A percentile compares a stretch with the other conserved stretches of the same genome.
Conservation (phyloP, 1,140 invertebrate genomes). For the Drosophila baimaii region DNA sequence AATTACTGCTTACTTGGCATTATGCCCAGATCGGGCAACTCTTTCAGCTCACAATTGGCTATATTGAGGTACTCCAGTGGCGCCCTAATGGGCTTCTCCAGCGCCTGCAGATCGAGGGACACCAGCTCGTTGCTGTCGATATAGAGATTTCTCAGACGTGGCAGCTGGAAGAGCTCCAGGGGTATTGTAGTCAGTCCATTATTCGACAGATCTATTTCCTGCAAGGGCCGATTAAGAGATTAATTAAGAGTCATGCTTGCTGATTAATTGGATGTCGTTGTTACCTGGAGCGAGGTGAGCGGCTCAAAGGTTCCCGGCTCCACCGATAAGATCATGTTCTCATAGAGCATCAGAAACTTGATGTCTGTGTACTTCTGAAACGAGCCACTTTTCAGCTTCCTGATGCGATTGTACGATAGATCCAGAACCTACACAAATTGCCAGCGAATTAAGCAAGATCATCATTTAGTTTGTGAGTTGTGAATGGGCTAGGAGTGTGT, state of each 20-base stretch:
- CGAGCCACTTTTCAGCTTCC: slow-evolving; percentile 85
- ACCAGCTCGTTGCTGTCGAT: slow-evolving; percentile 86
- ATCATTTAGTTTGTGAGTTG: slow-evolving; percentile 33
- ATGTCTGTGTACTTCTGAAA: slow-evolving; percentile 86
- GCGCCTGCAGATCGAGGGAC: slow-evolving; percentile 78
- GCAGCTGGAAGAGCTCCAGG: slow-evolving; percentile 86
- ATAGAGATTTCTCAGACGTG: slow-evolving; percentile 86
- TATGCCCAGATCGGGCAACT: slow-evolving; percentile 85
- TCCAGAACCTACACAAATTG: slow-evolving; percentile 86
- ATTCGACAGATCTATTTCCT: slow-evolving; percentile 86
- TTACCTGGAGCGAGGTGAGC: slow-evolving; percentile 85
- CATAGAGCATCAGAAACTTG: slow-evolving; percentile 86
- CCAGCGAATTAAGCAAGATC: slow-evolving; percentile 37
- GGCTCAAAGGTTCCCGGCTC: slow-evolving; percentile 86
- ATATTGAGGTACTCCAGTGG: slow-evolving; percentile 86
- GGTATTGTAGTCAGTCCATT: slow-evolving; percentile 86
- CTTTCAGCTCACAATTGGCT: slow-evolving; percentile 85
- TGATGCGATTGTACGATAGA: slow-evolving; percentile 87
- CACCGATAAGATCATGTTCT: slow-evolving; percentile 87
- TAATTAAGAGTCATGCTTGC: slow-evolving; percentile 17
- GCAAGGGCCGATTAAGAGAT: slow-evolving; percentile 27
- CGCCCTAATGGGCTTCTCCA: slow-evolving; percentile 85
- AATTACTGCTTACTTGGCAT: slow-evolving; percentile 82
- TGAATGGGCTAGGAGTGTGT: slow-evolving; percentile 15
- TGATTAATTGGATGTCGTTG: slow-evolving; percentile 52